Conservation (phyloP, 1,140 invertebrate genomes). For the Metaphire vulgaris region DNA sequence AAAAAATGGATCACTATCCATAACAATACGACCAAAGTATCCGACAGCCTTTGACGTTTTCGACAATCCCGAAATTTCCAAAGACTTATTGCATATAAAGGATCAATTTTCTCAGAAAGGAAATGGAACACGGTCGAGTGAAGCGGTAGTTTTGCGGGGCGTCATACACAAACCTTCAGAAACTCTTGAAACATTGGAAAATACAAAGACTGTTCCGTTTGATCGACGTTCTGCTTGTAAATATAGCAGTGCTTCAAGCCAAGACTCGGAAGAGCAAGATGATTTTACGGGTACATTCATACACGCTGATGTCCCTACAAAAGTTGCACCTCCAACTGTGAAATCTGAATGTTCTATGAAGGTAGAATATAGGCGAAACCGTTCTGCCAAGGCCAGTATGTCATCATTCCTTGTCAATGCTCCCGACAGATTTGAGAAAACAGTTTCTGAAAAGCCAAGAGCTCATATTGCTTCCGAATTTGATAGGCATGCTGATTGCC, state of each 20-base stretch:
- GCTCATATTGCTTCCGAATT: too few relatives aligned
- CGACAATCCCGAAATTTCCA: not conserved
- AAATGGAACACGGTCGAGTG: too few relatives aligned
- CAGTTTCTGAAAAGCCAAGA: not conserved
- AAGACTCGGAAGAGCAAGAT: not conserved
- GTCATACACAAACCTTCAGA: too few relatives aligned
- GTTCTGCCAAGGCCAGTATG: not conserved
- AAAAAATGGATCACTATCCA: not conserved
- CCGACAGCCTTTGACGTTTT: not conserved
- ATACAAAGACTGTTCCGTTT: too few relatives aligned
- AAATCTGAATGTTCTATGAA: not conserved
- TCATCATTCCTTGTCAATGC: not conserved
- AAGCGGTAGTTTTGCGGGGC: too few relatives aligned
- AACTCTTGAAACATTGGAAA: too few relatives aligned
- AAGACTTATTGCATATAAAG: too few relatives aligned
- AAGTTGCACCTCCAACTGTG: not conserved
- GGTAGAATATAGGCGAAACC: not conserved
- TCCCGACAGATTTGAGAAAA: not conserved
- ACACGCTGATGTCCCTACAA: not conserved
- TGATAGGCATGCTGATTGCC: too few relatives aligned
- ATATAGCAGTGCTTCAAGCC: not conserved
- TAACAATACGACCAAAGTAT: not conserved
- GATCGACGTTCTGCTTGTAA: too few relatives aligned
- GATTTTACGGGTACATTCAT: not conserved
- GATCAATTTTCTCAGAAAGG: too few relatives aligned